Conservation (phyloP, 2,113 vertebrate genomes). For the Paraplagusia blochii region DNA sequence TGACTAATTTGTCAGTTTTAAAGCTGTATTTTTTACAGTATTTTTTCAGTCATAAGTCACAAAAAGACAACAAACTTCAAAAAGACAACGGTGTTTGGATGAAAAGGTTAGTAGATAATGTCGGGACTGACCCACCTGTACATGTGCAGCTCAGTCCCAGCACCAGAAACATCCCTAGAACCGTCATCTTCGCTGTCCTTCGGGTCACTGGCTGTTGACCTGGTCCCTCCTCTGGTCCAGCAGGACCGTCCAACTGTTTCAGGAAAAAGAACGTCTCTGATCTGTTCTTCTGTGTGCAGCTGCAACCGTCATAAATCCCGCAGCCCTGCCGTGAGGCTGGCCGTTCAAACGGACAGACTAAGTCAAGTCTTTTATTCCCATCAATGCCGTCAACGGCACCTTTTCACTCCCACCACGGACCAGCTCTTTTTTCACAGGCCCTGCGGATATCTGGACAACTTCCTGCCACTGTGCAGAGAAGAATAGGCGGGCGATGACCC, state of each 20-base stretch:
- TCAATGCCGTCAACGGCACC: conserved; percentile 14
- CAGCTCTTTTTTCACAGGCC: conserved; percentile 62
- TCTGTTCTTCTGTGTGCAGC: background rate
- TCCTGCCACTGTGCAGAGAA: conserved; percentile 81
- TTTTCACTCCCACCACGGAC: conserved; percentile 47
- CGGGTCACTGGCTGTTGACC: background rate
- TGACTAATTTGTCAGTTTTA: background rate
- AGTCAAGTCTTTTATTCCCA: conserved; percentile 29
- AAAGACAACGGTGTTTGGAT: too few species aligned
- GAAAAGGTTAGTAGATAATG: too few species aligned
- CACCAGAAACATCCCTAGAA: conserved; percentile 52
- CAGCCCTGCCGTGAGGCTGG: conserved; percentile 2
- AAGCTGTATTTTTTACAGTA: too few species aligned
- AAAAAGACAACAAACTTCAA: too few species aligned
- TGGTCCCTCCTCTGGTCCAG: conserved; percentile 1
- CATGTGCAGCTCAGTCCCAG: conserved; percentile 59
- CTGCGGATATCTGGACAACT: conserved; percentile 78
- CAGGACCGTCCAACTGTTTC: conserved; percentile 13
- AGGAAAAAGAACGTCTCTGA: conserved; percentile 5
- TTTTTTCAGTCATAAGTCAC: too few species aligned
- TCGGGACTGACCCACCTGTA: conserved; percentile 73
- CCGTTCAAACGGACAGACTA: conserved; percentile 20
- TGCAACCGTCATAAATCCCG: background rate
- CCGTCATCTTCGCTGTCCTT: conserved; percentile 35
- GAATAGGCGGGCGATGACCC: conserved; percentile 67